Base-by-base conservation (phyloP, 2,888 invertebrate species). In the Ophioninae sp. region DNA sequence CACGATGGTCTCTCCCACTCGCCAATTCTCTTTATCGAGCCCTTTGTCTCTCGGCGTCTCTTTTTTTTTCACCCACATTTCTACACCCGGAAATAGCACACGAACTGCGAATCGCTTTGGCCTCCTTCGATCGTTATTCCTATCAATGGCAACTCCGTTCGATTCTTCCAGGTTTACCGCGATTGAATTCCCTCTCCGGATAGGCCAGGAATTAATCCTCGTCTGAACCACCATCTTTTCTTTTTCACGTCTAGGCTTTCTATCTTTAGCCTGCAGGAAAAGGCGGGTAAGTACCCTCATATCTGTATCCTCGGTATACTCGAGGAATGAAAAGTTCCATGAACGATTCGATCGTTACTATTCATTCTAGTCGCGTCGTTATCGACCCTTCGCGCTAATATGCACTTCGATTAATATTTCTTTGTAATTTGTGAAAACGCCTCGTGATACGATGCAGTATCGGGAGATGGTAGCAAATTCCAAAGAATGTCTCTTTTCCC, bases 141-240 rank as follows among this genome's bases (percentile, higher is more conserved):
- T 72, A 68, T 80, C 56, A 69, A 51, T 51, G 67, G 51, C 56
- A 71, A 80, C 51, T 30, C 63, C 58, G 72, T 77, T 83, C 83
- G 79, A 80, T 83, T 67, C 64, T 79, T 75, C 72, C 41, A 68
- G 80, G 73, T 77, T 80, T 73, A 56, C 68, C 76, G 68, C 76
- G 79, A 83, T 83, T 83, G 58, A 79, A 83, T 83, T 80, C 65
- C 68, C 20, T 80, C 65, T 64, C 20, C 68, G 61, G 63, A 37
- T 59, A 63, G 73, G 68, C 68, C 68, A 68, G 63, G 71, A 83
- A 77, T 77, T 75, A 72, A 79, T 76, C 61, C 71, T 71, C 75
- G 44, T 59, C 59, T 79, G 59, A 10, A 37, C 68, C 68, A n/a
- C 20, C 79, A 64, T 37, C 17, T 10, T 41, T 30, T 63, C 67